Evolutionary conservation across 2,888 invertebrate genomes (phyloP), one percentile per base, ranked within the genome.

Genomic region (Drosophila meridiana): DNA sequence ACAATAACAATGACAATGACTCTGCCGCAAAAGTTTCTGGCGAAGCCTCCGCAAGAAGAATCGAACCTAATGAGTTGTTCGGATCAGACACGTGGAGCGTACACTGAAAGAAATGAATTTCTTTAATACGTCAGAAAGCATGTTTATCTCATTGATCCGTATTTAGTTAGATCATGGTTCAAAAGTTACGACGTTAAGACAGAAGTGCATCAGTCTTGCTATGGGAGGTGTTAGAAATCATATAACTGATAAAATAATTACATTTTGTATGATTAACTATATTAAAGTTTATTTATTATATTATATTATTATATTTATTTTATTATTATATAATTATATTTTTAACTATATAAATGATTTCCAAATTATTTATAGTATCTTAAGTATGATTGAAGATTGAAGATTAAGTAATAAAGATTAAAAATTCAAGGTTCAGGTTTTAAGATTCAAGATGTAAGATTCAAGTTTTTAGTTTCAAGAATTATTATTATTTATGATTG

Each of bases 21-120:
- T 70, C 36, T 69, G 87, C 86, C 82, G 83, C 87, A 89, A 90
- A 85, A 88, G 68, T 79, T 83, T 85, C 89, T 88, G 80, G 68
- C 72, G 87, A 81, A 90, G 83, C 73, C 73, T 69, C 78, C 80
- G 78, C 69, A 72, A 83, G 81, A 90, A 89, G 90, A 90, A 90
- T 91, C 84, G 89, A 85, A 82, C 87, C 90, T 91, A 90, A 90
- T 90, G 90, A 90, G 90, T 89, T 89, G 86, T 69, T 81, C 69
- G 53, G 50, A 20, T 53, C 76, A 65, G 69, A 65, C 61, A 65
- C 56, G 52, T 55, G 60, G 57, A 58, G 20, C 45, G 40, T 63
- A 11, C 78, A 81, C 81, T 69, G 61, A 36, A 9, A 62, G 68
- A 77, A 76, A 69, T 14, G 4, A 6, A 13, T 0, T 47, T 28